phyloP scores from a whole-genome alignment of 2,888 invertebrate genomes.

The Archaeoteleia sp. region DNA sequence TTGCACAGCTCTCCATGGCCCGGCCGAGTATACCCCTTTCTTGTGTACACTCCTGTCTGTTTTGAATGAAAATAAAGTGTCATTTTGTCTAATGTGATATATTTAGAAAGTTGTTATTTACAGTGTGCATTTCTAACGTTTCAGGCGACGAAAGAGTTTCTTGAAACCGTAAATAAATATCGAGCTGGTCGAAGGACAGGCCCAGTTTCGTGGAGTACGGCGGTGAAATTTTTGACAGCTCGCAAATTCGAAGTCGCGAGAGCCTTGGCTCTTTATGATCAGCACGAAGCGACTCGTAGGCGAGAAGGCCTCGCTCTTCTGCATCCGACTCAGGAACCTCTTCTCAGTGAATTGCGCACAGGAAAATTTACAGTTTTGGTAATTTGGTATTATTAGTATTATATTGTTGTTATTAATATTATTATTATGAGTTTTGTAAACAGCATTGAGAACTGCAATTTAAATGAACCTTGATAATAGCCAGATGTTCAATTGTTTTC shows the following conservation, averaged over 20 bases:
- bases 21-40: too few relatives aligned
- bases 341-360: constrained; percentile 90
- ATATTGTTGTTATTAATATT: too few relatives aligned
- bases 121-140: constrained; percentile 64
- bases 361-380: constrained; percentile 98
- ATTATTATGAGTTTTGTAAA: too few relatives aligned
- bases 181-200: constrained; percentile 77
- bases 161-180: constrained; percentile 83
- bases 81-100: too few relatives aligned
- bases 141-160: constrained; percentile 88
- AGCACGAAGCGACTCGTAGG: constrained; percentile 92
- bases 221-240: constrained; percentile 93
- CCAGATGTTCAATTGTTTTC: too few relatives aligned
- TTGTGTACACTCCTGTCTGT: too few relatives aligned
- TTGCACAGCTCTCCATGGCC: too few relatives aligned
- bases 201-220: constrained; percentile 88
- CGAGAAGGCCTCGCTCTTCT: constrained; percentile 90
- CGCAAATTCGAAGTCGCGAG: constrained; percentile 95
- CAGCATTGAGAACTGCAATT: too few relatives aligned
- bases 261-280: constrained; percentile 92
- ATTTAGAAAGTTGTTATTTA: too few relatives aligned
- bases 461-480: too few relatives aligned
- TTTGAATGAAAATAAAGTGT: too few relatives aligned
- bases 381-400: too few relatives aligned
- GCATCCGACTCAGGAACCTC: constrained; percentile 87